Evolutionary conservation across 1,140 invertebrate genomes (phyloP), one percentile per base, ranked within the genome.

Genomic region (Drosophila sechellia): DNA sequence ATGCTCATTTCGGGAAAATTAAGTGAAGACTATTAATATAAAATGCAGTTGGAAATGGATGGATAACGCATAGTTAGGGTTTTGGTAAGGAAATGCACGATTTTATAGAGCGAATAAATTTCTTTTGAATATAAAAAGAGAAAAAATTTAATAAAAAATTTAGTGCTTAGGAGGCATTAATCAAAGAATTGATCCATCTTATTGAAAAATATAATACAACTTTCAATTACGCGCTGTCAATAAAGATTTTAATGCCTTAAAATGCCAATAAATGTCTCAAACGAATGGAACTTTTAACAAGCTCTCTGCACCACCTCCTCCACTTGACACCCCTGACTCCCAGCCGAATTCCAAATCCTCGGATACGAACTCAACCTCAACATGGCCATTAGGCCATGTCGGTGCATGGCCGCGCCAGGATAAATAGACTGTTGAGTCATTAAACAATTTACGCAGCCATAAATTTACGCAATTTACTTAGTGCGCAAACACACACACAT

Each of bases 401-500:
- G 52, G 34, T 54, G 77, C 77, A 75, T 73, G 77, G 64, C 60
- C 52, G 34, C 64, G 56, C 20, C 77, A 40, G 69, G 73, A 77
- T 89, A 89, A 89, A 89, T 89, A 89, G 77, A 89, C 79, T 81
- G 85, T 87, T 81, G 77, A 90, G 87, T 90, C 87, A 90, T 90
- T 90, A 90, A 90, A 90, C 87, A 90, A 90, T 90, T 90, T 90
- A 90, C 87, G 77, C 83, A 90, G 87, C 83, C 65, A 90, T 90
- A 90, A 90, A 90, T 90, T 90, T 90, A 87, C 87, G 83, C 87
- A 90, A 90, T 90, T 90, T 84, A 90, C 83, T 90, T 90, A 90
- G 81, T 75, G 79, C 66, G 58, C 71, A 52, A 53, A 54, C 48
- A 59, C 46, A 31, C 25, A 37, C 37, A 83, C 49, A 78, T 63